These are phyloP conservation scores for Andrena chrysosceles DNA, from an alignment of 2,888 invertebrate species.

Conservation along the genomic window DNA sequence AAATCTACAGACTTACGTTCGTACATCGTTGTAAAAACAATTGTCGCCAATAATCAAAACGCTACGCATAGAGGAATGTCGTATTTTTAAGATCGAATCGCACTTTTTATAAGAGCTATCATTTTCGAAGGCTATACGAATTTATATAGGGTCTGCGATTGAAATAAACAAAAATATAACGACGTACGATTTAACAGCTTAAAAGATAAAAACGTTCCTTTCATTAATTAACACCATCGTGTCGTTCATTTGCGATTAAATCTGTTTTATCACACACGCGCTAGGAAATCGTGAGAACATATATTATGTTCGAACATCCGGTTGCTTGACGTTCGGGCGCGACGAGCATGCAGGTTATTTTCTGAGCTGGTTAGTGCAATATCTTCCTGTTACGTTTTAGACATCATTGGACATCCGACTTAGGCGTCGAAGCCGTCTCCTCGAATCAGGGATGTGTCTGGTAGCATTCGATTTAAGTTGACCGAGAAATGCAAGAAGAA, in stretches of 20 bases:
- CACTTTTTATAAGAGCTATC: slow-evolving; percentile 40
- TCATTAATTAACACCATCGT: slow-evolving; percentile 36
- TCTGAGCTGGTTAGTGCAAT: slow-evolving; percentile 60
- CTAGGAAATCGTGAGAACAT: neutral
- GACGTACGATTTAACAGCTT: slow-evolving; percentile 33
- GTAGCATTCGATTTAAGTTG: slow-evolving; percentile 15
- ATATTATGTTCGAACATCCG: slow-evolving; percentile 4
- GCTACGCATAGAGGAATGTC: slow-evolving; percentile 12
- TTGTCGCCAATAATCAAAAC: slow-evolving; percentile 33
- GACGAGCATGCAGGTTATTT: slow-evolving; percentile 38
- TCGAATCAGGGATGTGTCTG: neutral
- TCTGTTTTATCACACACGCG: neutral
- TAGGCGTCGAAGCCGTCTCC: neutral
- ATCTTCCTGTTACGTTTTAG: slow-evolving; percentile 51
- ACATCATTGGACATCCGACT: slow-evolving; percentile 1
- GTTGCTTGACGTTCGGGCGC: slow-evolving; percentile 10
- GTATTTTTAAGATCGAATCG: slow-evolving; percentile 30
- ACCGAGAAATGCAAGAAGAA: slow-evolving; percentile 2
- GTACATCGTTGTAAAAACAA: slow-evolving; percentile 26
- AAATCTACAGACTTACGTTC: slow-evolving; percentile 52
- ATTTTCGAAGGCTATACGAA: slow-evolving; percentile 14
- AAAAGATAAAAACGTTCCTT: slow-evolving; percentile 37
- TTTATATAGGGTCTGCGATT: slow-evolving; percentile 50
- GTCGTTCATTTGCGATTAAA: slow-evolving; percentile 5
- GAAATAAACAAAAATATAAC: slow-evolving; percentile 32